Evolutionary conservation across 1,140 invertebrate genomes (phyloP), one percentile per base, ranked within the genome.

Genomic region (Drosophila repletoides): DNA sequence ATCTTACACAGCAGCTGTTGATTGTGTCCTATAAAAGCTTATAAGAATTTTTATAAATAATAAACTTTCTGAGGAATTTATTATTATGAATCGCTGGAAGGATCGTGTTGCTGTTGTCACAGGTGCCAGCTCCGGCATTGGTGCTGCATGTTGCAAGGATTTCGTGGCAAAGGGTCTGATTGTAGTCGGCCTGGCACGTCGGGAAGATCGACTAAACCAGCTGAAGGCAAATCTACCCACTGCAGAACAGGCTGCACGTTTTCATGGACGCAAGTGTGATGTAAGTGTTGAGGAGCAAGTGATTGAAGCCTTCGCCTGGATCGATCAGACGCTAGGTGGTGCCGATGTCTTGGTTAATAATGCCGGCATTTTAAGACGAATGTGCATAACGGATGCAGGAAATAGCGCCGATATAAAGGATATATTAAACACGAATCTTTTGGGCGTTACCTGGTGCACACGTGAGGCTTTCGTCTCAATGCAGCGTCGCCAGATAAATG

Each of bases 311-410:
- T 95, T 95, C 68, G 76, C 91, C 4, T 93, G 92, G 91, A 91
- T 94, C 0, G 91, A 93, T 46, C 76, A 90, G 5, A 91, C 91
- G 12, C 77, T 94, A 4, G 94, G 94, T 2, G 91, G 92, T 3
- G 90, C 94, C n/a, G 92, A 94, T 77, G 91, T 95, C 2, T 91
- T 94, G 41, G 88, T 95, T 2, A 95, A 95, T 74, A 95, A 94
- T 81, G 94, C 95, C 0, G 94, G 93, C 2, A 76, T 89, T 9
- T 12, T 75, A 1, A 49, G 73, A 0, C 43, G 53, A 0, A 46
- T 66, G 0, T 53, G 53, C 7, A 58, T 89, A 0, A 58, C 83
- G 3, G 84, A 88, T 33, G 66, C 70, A 26, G 88, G 66, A 1
- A 75, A 89, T 24, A 67, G 75, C 3, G 61, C 48, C 0, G 61